Base-by-base conservation (phyloP, 1,140 invertebrate genomes). In the Limonius californicus region DNA sequence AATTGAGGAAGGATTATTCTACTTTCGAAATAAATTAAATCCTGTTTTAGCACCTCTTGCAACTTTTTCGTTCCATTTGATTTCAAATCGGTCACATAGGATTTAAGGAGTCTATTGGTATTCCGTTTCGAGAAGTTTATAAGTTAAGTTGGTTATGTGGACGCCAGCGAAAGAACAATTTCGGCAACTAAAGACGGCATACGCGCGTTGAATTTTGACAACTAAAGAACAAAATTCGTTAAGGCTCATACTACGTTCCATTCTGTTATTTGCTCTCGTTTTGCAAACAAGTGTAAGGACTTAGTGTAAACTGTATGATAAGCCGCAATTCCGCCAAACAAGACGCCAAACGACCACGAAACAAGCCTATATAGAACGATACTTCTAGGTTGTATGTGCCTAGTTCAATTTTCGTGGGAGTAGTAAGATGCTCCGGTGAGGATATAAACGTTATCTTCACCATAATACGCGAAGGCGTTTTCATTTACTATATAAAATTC, bases 311-410 rank as follows among this genome's bases (percentile, higher is more conserved):
- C 35, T 39, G 35, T 39, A 39, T 39, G 35, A 39, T 39, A 39
- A 39, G 35, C 35, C 35, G 35, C 35, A 39, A 39, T 39, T 39
- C 35, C 35, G 35, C 35, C 35, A 39, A 39, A 39, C 35, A 39
- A 39, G 35, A 39, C n/a, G 35, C 35, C 35, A 39, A 39, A 39
- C 35, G 11, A 39, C 35, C 35, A 39, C 35, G 35, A 39, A 39
- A 39, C 3, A 39, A 39, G 35, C 35, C 35, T 39, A 39, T 39
- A 39, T 39, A 39, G 35, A 39, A 39, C n/a, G 35, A 39, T 6
- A 39, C 8, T 39, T 39, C 35, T 39, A 39, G n/a, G 35, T 9
- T 27, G 23, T 12, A 39, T 39, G 35, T 39, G n/a, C n/a, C 8
- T 39, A n/a, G 8, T n/a, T 9, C 35, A 39, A 39, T 39, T 39